Evolutionary conservation across 2,113 vertebrate species (phyloP), one percentile per base, ranked within the genome.

Genomic region (Poicephalus gulielmi): DNA sequence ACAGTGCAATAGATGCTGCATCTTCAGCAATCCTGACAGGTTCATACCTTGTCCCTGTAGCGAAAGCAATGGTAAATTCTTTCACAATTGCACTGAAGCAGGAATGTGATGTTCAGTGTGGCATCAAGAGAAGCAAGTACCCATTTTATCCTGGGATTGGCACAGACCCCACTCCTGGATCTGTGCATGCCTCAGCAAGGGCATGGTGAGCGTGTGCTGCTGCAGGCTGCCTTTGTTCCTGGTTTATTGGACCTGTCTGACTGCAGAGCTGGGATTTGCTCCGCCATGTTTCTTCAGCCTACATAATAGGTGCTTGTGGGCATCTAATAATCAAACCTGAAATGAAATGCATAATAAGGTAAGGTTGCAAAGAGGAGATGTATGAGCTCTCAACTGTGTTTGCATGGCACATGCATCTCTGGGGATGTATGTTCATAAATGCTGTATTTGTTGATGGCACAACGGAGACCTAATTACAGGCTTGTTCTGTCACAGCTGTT

Each of bases 381-480:
- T 0, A 22, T 20, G 80, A 76, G 84, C 52, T 81, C 68, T 76
- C 55, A 22, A 0, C 70, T 39, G 46, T 10, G 76, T n/a, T 7
- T 68, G 70, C 0, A 1, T 63, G 83, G 73, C 80, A 67, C 47
- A 49, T 0, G 0, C 18, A 1, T 85, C 91, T 92, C 86, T 20
- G 55, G 92, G 92, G 91, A 59, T 44, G 44, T 6, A 22, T 44
- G 74, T 85, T 81, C 44, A 13, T 83, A 89, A 93, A 60, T 44
- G 79, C 71, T 1, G 3, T 41, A 53, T 71, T 84, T 91, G 85
- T 83, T 90, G 90, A 77, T 89, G 93, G 86, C 92, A 92, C 91
- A 92, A 89, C 18, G 68, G 74, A 95, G 86, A 88, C 83, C 41
- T 94, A 89, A 94, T 96, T 94, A 92, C 44, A 91, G 81, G 47